Percentiles rank a stretch among this genome's conserved stretches.
Conservation (phyloP, 2,113 vertebrate species). For the Oreotrochilus melanogaster region DNA sequence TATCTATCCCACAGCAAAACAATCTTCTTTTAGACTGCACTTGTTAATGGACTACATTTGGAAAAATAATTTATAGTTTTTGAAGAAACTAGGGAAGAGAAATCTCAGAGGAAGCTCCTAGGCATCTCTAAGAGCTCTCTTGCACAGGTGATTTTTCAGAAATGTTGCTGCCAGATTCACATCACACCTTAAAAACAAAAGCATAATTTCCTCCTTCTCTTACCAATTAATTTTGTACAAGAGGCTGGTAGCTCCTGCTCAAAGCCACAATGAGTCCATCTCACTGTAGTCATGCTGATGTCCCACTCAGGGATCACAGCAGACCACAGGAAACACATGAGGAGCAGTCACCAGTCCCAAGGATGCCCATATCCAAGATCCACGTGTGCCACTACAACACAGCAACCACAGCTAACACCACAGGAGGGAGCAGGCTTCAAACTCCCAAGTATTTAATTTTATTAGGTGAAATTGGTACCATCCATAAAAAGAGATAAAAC, state of each 20-base stretch:
- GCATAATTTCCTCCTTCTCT: neutral
- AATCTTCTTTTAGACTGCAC: neutral
- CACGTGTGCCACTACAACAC: neutral
- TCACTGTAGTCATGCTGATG: neutral
- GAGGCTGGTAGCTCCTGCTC: neutral
- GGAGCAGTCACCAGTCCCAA: too few relatives aligned
- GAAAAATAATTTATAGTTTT: neutral
- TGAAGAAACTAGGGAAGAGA: neutral
- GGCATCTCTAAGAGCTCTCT: neutral
- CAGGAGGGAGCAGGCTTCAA: neutral
- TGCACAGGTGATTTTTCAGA: neutral
- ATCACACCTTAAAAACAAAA: neutral
- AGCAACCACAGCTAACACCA: neutral
- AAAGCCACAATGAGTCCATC: neutral
- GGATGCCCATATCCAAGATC: neutral
- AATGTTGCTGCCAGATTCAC: neutral
- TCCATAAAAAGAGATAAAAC: neutral
- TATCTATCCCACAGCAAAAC: neutral
- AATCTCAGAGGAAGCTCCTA: neutral
- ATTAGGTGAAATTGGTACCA: neutral
- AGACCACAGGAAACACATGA: neutral
- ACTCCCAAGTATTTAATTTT: neutral
- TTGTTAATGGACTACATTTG: neutral
- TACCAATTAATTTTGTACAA: neutral
- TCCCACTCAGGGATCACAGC: accelerated